These are phyloP conservation scores for Salvator merianae DNA, from an alignment of 2,113 vertebrate species.

Conservation along the genomic window DNA sequence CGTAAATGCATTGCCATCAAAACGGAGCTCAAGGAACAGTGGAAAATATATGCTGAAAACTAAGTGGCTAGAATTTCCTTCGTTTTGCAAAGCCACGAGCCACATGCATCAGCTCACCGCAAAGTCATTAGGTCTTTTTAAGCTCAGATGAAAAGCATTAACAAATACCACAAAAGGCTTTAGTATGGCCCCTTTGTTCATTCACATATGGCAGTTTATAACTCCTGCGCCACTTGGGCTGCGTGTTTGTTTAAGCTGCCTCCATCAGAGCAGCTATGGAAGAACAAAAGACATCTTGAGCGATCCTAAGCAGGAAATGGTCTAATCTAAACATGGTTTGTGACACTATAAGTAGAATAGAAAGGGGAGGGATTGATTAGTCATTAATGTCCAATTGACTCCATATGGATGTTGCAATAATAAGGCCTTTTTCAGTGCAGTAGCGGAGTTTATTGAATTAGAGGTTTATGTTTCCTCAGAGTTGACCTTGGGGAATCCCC, in stretches of 20 bases:
- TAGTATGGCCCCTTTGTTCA: conserved; percentile 86
- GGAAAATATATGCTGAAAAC: conserved; percentile 78
- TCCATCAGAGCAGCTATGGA: conserved; percentile 79
- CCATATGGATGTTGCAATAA: conserved; percentile 84
- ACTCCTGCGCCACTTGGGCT: conserved; percentile 77
- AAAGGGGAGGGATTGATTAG: conserved; percentile 85
- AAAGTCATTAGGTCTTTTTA: conserved; percentile 93
- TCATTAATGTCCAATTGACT: conserved; percentile 85
- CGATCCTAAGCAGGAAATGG: conserved; percentile 86
- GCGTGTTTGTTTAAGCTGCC: conserved; percentile 87
- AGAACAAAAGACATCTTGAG: conserved; percentile 89
- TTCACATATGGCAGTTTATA: conserved; percentile 87
- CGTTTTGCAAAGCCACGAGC: conserved; percentile 89
- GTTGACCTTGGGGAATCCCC: conserved; percentile 81
- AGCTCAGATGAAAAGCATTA: conserved; percentile 95
- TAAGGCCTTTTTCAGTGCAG: conserved; percentile 81
- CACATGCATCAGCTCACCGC: conserved; percentile 85
- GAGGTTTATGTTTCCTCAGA: conserved; percentile 81
- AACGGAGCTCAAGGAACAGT: conserved; percentile 75
- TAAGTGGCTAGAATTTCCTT: conserved; percentile 88
- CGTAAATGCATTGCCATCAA: conserved; percentile 67
- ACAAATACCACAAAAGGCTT: conserved; percentile 90
- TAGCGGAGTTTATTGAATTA: conserved; percentile 82
- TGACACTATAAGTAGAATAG: conserved; percentile 86
- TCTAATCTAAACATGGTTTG: conserved; percentile 86